Percentiles rank a stretch among this genome's conserved stretches.
Evolutionary conservation across 2,797 vertebrate species (phyloP).

Genomic region (Sebastes jordani): DNA sequence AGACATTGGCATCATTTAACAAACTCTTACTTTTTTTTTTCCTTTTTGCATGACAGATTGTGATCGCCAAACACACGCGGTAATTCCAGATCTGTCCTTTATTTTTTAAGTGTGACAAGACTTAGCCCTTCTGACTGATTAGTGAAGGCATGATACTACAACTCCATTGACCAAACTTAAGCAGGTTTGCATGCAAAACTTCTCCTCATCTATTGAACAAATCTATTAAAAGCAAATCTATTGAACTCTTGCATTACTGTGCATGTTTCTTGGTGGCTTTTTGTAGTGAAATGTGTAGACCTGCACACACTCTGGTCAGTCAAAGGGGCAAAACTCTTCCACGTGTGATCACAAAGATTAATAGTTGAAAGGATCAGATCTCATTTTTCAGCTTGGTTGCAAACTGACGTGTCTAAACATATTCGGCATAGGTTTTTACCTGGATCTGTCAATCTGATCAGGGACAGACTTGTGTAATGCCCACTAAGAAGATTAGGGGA

Average conservation of each 20-base stretch:
- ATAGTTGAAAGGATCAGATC: background rate
- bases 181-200: background rate
- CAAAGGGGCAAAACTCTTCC: background rate
- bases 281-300: background rate
- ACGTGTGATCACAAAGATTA: background rate
- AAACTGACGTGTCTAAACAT: conserved; percentile 45
- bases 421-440: conserved; percentile 48
- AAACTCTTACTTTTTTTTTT: background rate
- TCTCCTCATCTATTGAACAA: background rate
- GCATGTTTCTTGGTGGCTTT: background rate
- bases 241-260: background rate
- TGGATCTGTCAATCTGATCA: conserved; percentile 75
- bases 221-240: background rate
- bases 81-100: background rate
- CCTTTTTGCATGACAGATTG: background rate
- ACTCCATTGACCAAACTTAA: background rate
- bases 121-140: background rate
- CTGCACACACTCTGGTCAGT: background rate
- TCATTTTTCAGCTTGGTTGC: background rate
- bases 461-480: conserved; percentile 85
- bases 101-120: background rate
- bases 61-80: background rate
- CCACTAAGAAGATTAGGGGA: conserved; percentile 81
- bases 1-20: background rate
- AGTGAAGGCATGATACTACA: background rate